Evolutionary conservation across 2,797 vertebrate genomes (phyloP).

Genomic region (Aeoliscus strigatus): DNA sequence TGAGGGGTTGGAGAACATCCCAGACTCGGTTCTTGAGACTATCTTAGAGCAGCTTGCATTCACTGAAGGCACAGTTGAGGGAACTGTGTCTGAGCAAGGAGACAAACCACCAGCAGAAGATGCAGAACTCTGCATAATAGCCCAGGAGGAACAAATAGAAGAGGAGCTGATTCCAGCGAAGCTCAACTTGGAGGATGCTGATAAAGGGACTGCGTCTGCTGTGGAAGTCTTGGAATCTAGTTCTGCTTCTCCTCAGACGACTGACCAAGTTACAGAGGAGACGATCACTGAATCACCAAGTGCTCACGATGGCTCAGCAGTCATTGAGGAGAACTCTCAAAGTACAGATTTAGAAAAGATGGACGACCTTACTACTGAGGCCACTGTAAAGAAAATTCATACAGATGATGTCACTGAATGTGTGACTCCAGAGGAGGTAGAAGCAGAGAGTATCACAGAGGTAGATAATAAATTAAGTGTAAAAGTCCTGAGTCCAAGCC

Average conservation of each 20-base stretch:
- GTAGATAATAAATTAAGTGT: not conserved
- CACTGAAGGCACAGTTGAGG: not conserved
- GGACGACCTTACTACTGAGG: too few species aligned
- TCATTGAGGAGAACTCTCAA: too few species aligned
- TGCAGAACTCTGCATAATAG: not conserved
- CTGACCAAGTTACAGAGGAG: not conserved
- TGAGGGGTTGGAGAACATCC: not conserved
- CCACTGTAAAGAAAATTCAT: slow-evolving; percentile 6
- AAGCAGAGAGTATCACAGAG: not conserved
- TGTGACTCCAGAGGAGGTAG: not conserved
- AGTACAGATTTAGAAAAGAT: too few species aligned
- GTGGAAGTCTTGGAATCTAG: not conserved
- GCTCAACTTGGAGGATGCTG: too few species aligned
- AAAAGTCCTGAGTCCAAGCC: not conserved
- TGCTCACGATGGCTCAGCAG: too few species aligned
- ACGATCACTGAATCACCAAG: too few species aligned
- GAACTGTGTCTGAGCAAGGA: not conserved
- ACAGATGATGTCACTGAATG: not conserved
- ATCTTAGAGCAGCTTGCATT: not conserved
- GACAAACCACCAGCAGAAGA: not conserved
- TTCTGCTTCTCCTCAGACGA: not conserved
- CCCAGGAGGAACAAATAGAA: slow-evolving; percentile 2
- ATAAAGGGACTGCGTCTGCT: not conserved
- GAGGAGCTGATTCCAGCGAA: not conserved
- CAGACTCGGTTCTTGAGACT: not conserved